A percentile compares a stretch with the other conserved stretches of the same genome.
These are phyloP conservation scores for Melanotaenia pygmaea DNA, from an alignment of 2,797 vertebrate genomes.

Conservation along the genomic window DNA sequence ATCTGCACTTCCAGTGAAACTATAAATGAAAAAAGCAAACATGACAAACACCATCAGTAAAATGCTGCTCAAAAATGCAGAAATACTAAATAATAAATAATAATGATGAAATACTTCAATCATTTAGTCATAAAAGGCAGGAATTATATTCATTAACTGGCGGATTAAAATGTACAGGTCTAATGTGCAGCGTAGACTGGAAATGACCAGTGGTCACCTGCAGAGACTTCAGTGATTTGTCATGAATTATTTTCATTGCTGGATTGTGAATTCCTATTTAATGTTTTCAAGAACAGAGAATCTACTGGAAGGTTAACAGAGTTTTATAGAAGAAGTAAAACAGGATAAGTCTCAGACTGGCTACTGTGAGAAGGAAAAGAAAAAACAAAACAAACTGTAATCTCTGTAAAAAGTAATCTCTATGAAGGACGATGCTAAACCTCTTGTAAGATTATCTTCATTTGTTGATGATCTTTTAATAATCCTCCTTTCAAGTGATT, in stretches of 20 bases:
- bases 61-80: background rate
- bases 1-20: conserved; percentile 96
- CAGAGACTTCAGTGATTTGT: background rate
- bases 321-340: background rate
- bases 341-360: background rate
- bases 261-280: background rate
- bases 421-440: no score
- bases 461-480: no score
- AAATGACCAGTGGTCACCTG: background rate
- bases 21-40: conserved; percentile 60
- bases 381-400: background rate
- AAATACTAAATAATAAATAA: no score
- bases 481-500: no score
- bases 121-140: background rate
- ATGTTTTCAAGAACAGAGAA: background rate
- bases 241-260: background rate
- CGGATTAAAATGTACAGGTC: conserved; percentile 5
- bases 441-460: background rate
- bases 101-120: no score
- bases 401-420: no score
- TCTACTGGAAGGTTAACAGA: background rate
- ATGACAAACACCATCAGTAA: background rate
- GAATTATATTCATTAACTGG: background rate
- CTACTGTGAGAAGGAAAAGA: background rate
- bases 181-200: background rate